Evolutionary conservation across 2,888 invertebrate genomes (phyloP).

Genomic region (Trachelus tabidus): DNA sequence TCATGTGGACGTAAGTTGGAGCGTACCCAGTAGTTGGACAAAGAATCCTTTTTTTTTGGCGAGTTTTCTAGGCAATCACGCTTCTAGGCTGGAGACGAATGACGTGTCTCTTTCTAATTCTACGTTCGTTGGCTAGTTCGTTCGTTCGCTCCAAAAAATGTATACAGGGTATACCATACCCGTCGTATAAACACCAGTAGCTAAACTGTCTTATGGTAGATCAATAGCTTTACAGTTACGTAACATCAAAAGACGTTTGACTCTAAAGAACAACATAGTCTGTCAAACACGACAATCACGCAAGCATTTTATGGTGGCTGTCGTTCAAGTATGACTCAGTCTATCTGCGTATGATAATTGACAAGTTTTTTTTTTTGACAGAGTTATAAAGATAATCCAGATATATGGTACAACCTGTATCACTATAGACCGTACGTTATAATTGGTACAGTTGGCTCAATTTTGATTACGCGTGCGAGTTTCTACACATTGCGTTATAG

Average conservation of each 20-base stretch:
- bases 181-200: background rate
- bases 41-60: constrained; percentile 35
- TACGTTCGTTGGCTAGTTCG: background rate
- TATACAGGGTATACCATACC: background rate
- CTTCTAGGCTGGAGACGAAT: constrained; percentile 29
- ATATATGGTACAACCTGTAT: background rate
- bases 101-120: background rate
- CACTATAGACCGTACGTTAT: background rate
- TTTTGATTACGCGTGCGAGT: background rate
- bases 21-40: constrained; percentile 58
- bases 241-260: background rate
- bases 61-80: constrained; percentile 45
- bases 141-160: background rate
- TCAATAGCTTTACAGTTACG: background rate
- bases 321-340: background rate
- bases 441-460: background rate
- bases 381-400: background rate
- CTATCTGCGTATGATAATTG: background rate
- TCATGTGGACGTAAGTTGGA: constrained; percentile 66
- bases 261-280: background rate
- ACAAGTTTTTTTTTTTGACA: background rate
- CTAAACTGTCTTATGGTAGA: background rate
- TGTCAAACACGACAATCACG: background rate
- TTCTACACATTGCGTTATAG: background rate
- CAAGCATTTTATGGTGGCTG: background rate